Percentiles rank a stretch among this genome's conserved stretches.
phyloP scores from a whole-genome alignment of 2,113 vertebrate genomes.

The Scatophagus argus region DNA sequence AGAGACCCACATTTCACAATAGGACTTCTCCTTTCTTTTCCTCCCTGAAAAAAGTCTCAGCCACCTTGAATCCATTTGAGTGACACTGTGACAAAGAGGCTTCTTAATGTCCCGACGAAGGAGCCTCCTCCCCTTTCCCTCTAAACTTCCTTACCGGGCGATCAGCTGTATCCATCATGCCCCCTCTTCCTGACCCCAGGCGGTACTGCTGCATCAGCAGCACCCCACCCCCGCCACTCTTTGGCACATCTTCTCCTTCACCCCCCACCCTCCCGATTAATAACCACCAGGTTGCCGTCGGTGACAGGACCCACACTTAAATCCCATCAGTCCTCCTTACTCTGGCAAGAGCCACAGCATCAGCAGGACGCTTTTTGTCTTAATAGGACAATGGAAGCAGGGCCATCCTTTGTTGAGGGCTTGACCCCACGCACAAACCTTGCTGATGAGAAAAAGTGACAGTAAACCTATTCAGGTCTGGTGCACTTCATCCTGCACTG shows the following conservation, averaged over 20 bases:
- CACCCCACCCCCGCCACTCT: conserved; percentile 57
- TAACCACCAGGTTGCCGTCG: conserved; percentile 80
- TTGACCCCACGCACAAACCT: conserved; percentile 71
- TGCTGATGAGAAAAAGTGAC: conserved; percentile 73
- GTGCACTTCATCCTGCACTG: conserved; percentile 59
- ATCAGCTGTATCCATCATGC: conserved; percentile 93
- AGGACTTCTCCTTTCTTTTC: conserved; percentile 74
- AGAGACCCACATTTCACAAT: conserved; percentile 69
- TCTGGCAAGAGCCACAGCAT: conserved; percentile 60
- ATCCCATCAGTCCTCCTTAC: conserved; percentile 75
- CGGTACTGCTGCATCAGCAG: conserved; percentile 86
- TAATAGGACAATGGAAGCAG: conserved; percentile 68
- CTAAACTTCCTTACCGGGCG: conserved; percentile 90
- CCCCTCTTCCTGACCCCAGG: conserved; percentile 91
- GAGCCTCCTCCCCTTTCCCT: conserved; percentile 81
- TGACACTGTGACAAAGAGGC: conserved; percentile 92
- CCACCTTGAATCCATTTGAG: conserved; percentile 82
- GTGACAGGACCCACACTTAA: conserved; percentile 79
- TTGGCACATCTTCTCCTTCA: conserved; percentile 34
- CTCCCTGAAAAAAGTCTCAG: conserved; percentile 63
- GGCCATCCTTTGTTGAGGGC: conserved; percentile 65
- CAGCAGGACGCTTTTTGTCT: conserved; percentile 78
- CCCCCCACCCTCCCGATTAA: conserved; percentile 70
- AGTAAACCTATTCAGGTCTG: conserved; percentile 73
- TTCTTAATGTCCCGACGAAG: conserved; percentile 87